Conservation (phyloP, 2,113 vertebrate species). For the Seriola quinqueradiata region DNA sequence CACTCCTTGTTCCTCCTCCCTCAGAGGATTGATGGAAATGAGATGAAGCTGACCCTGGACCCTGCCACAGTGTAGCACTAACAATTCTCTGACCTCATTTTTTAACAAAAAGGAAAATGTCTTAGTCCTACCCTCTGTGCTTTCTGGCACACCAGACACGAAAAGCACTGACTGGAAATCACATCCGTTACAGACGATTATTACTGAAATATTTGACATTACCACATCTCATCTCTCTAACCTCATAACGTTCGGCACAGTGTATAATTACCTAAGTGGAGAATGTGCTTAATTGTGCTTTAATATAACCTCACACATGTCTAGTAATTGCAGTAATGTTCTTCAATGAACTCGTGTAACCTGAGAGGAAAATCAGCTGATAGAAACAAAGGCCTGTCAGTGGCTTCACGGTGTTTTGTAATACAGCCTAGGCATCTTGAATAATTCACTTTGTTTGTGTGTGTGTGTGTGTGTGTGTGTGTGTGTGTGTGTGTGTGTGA, state of each 20-base stretch:
- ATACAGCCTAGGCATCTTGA: constrained; percentile 45
- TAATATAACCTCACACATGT: constrained; percentile 37
- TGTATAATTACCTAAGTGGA: constrained; percentile 53
- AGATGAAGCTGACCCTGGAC: constrained; percentile 70
- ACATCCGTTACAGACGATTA: constrained; percentile 45
- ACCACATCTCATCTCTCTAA: constrained; percentile 46
- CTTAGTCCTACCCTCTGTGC: constrained; percentile 28
- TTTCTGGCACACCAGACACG: constrained; percentile 30
- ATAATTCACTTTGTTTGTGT: constrained; percentile 31
- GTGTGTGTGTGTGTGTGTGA: neutral
- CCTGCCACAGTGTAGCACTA: constrained; percentile 37
- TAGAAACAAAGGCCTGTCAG: constrained; percentile 46
- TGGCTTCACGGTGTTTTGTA: constrained; percentile 40
- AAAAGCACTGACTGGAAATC: constrained; percentile 47
- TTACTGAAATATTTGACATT: constrained; percentile 56
- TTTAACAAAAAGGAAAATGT: constrained; percentile 54
- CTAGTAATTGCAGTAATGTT: constrained; percentile 42
- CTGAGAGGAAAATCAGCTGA: constrained; percentile 38
- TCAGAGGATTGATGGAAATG: constrained; percentile 71
- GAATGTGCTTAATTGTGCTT: constrained; percentile 51
- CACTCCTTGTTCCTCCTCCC: constrained; percentile 54
- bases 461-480: neutral
- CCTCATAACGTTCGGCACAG: constrained; percentile 23
- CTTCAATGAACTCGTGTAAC: constrained; percentile 27
- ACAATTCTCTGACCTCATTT: constrained; percentile 76